Evolutionary conservation across 2,888 invertebrate species (phyloP).

Genomic region (Ephialtes manifestator): DNA sequence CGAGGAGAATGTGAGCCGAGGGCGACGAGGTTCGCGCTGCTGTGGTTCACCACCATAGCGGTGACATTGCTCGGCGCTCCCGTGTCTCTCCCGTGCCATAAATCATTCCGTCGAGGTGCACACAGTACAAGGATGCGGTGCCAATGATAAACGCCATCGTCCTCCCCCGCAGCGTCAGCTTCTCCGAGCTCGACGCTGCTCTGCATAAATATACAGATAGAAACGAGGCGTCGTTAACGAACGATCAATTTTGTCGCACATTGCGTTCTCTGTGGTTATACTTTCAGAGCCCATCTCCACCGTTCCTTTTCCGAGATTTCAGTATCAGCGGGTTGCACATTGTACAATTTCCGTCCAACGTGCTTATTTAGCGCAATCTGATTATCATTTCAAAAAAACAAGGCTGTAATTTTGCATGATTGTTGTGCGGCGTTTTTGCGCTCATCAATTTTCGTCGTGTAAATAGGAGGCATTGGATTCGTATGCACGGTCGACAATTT

Average conservation of each 20-base stretch:
- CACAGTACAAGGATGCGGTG: conserved; percentile 61
- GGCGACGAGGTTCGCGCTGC: conserved; percentile 34
- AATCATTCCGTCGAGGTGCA: conserved; percentile 65
- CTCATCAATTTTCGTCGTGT: background rate
- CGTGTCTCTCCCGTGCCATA: conserved; percentile 53
- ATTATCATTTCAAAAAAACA: conserved; percentile 29
- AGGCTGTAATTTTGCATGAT: conserved; percentile 5
- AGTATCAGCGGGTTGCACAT: background rate
- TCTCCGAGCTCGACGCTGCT: conserved; percentile 22
- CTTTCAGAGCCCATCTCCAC: background rate
- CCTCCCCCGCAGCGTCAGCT: conserved; percentile 1
- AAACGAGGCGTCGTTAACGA: conserved; percentile 60
- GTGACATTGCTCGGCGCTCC: conserved; percentile 31
- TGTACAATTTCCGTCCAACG: background rate
- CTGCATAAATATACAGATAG: conserved; percentile 48
- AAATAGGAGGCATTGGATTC: background rate
- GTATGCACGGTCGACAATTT: background rate
- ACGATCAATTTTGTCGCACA: conserved; percentile 60
- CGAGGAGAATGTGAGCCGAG: conserved; percentile 3
- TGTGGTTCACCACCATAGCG: conserved; percentile 58
- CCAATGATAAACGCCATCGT: conserved; percentile 65
- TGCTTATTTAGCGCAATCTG: conserved; percentile 50
- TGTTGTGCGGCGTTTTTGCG: background rate
- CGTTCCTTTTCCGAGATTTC: background rate
- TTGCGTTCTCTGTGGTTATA: background rate